Base-by-base conservation (phyloP, 2,113 vertebrate genomes). In the Clupea harengus region DNA sequence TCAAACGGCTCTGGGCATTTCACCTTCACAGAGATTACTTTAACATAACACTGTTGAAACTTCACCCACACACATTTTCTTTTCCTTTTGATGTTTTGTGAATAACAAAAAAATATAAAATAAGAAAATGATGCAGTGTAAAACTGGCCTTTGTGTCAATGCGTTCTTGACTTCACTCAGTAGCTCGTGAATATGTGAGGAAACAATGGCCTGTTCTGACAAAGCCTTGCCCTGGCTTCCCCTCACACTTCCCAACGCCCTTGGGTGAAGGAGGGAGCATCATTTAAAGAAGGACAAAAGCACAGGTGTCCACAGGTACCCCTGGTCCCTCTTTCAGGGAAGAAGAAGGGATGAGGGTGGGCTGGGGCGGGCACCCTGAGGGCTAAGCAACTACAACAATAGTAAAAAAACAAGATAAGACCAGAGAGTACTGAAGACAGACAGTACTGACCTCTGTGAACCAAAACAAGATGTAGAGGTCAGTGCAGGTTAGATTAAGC, bases 281-380 rank as follows among this genome's bases (percentile, higher is more conserved):
- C 83, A 86, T 67, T 82, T 84, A 6, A 82, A 83, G 64, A 52
- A 87, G 90, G 90, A 95, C 93, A 95, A 95, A 94, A 89, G 92
- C 91, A 92, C 94, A 95, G 94, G 95, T 95, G 94, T 95, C 87
- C 92, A 88, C 93, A 95, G 93, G 93, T 95, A 93, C 92, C 91
- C 88, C 86, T 15, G 84, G 83, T 82, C 86, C 88, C 88, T 89
- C 85, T 87, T 81, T 32, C n/a, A 15, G 46, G 88, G 82, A 57
- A 9, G 82, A 45, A 88, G 82, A 57, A 11, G 82, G 83, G 86
- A 0, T 81, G 2, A 20, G 13, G 57, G 67, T 46, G 6, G 39
- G 91, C 88, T 90, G 90, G 91, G 90, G 89, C 86, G 46, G 15
- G 6, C 17, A 3, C 81, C 80, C 80, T 25, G 84, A 84, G 86